These are phyloP conservation scores for Myocastor coypus DNA, from an alignment of 2,113 vertebrate species.

Conservation along the genomic window DNA sequence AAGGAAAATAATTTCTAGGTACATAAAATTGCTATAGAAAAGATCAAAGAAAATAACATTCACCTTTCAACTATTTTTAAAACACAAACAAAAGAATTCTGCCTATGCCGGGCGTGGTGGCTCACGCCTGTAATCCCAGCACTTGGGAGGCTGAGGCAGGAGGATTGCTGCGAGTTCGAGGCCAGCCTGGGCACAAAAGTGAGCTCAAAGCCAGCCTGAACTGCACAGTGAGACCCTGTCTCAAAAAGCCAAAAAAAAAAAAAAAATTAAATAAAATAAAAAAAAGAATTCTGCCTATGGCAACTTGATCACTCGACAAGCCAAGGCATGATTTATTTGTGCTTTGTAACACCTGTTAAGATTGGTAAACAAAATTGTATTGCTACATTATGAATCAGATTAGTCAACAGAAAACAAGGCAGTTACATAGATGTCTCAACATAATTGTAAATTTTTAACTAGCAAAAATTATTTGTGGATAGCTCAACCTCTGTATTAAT, in stretches of 20 bases:
- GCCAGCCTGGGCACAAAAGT: no score
- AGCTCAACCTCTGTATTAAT: slow-evolving; percentile 36
- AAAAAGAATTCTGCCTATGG: not conserved
- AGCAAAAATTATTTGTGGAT: slow-evolving; percentile 57
- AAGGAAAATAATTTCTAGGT: not conserved
- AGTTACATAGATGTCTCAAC: slow-evolving; percentile 39
- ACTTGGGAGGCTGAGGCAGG: no score
- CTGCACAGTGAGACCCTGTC: no score
- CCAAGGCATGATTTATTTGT: slow-evolving; percentile 20
- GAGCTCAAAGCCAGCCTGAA: no score
- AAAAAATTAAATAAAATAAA: no score
- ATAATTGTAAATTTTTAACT: not conserved
- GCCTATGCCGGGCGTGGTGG: no score
- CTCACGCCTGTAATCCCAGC: no score
- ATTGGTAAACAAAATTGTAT: slow-evolving; percentile 60
- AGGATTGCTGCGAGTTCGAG: no score
- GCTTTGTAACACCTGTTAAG: slow-evolving; percentile 47
- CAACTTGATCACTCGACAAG: slow-evolving; percentile 34
- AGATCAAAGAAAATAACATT: slow-evolving; percentile 23
- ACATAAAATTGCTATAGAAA: not conserved
- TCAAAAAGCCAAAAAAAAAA: no score
- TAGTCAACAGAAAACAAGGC: slow-evolving; percentile 54
- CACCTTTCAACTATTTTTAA: not conserved
- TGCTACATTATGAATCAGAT: slow-evolving; percentile 42
- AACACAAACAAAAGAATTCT: not conserved